Evolutionary conservation across 92 coral and sea anemone species (phyloP).

Genomic region (Bergia puertoricense): DNA sequence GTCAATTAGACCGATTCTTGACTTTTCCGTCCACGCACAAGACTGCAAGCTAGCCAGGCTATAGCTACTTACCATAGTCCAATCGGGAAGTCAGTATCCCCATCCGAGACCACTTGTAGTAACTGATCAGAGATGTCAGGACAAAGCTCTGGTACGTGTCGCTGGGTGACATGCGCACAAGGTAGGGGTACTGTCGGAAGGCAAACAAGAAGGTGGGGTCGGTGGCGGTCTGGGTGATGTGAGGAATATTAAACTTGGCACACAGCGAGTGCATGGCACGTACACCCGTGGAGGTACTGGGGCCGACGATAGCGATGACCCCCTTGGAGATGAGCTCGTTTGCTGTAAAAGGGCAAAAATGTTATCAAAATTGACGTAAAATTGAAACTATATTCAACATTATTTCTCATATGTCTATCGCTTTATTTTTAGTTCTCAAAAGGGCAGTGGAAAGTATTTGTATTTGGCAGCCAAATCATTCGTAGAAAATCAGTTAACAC

Average conservation of each 20-base stretch:
- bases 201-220: conserved; percentile 60
- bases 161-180: conserved; percentile 68
- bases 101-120: conserved; percentile 70
- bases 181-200: conserved; percentile 47
- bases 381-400: no score
- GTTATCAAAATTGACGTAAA: no score
- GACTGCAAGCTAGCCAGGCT: no score
- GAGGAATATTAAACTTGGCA: conserved; percentile 67
- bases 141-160: conserved; percentile 44
- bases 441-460: no score
- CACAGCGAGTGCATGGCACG: conserved; percentile 64
- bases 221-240: conserved; percentile 68
- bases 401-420: no score
- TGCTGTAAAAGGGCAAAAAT: conserved; percentile 44
- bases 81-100: conserved; percentile 73
- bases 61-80: conserved; percentile 66
- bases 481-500: no score
- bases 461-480: no score
- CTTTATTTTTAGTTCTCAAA: no score
- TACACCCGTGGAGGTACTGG: conserved; percentile 70
- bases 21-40: no score
- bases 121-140: conserved; percentile 36
- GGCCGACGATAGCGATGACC: conserved; percentile 77
- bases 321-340: conserved; percentile 73
- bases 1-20: no score